Conservation (phyloP, 2,888 invertebrate genomes). For the Leucoptera coffeella region DNA sequence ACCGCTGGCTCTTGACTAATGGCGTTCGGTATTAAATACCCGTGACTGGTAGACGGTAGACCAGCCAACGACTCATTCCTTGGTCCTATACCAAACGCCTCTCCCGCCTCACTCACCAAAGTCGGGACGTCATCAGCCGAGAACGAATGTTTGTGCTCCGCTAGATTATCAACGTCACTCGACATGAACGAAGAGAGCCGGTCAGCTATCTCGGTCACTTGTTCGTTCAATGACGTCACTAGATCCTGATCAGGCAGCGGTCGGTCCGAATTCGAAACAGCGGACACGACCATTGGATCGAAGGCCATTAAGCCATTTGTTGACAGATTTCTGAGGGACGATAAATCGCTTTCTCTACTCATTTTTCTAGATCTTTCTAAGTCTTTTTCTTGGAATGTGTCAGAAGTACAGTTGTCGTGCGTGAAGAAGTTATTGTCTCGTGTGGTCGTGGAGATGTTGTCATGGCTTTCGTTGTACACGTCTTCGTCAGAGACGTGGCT, state of each 20-base stretch:
- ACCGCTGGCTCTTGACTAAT: conserved; percentile 54
- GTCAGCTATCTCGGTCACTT: conserved; percentile 44
- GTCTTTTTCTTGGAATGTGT: conserved; percentile 25
- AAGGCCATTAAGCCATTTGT: conserved; percentile 45
- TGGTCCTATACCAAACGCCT: conserved; percentile 19
- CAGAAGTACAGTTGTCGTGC: conserved; percentile 18
- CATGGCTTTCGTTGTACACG: conserved; percentile 10
- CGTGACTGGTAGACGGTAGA: conserved; percentile 58
- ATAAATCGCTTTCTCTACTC: conserved; percentile 30
- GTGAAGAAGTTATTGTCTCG: conserved; percentile 9
- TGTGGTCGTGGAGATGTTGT: conserved; percentile 7
- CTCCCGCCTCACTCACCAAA: conserved; percentile 20
- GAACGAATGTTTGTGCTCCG: conserved; percentile 31
- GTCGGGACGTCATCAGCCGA: conserved; percentile 39
- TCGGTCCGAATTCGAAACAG: conserved; percentile 17
- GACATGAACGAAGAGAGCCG: conserved; percentile 33
- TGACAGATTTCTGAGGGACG: conserved; percentile 34
- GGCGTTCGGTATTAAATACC: conserved; percentile 57
- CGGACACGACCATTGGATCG: conserved; percentile 40
- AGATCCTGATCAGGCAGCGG: conserved; percentile 36
- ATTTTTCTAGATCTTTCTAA: conserved; percentile 18
- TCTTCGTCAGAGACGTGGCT: conserved; percentile 16
- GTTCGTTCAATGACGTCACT: conserved; percentile 42
- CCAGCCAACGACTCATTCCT: conserved; percentile 38
- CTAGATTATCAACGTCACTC: conserved; percentile 25